Conservation (phyloP, 2,888 invertebrate species). For the Phrixothrix hirtus region DNA sequence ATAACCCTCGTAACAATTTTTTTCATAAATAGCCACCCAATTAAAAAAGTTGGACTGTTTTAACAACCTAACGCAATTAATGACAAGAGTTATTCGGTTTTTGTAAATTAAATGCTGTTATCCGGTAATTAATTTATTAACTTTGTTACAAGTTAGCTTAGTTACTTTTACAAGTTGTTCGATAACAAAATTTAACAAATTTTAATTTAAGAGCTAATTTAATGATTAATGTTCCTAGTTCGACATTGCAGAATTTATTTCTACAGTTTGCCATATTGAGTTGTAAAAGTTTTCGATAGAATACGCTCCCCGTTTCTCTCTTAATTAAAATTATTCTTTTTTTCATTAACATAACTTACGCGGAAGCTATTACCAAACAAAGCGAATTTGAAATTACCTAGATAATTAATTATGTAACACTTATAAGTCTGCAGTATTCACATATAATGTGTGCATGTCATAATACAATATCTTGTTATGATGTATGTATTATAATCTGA, state of each 20-base stretch:
- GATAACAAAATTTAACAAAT: constrained; percentile 10
- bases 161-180: constrained; percentile 3
- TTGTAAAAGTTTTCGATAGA: too few relatives aligned
- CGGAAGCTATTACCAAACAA: too few relatives aligned
- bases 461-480: not conserved
- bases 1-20: too few relatives aligned
- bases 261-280: too few relatives aligned
- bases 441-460: not conserved
- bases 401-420: not conserved
- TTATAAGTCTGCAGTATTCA: not conserved
- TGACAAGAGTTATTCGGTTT: too few relatives aligned
- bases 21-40: too few relatives aligned
- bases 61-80: too few relatives aligned
- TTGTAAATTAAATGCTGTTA: not conserved
- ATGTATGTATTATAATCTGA: not conserved
- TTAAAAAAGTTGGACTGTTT: too few relatives aligned
- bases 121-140: constrained; percentile 7
- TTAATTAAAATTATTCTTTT: too few relatives aligned
- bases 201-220: constrained; percentile 16
- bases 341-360: too few relatives aligned
- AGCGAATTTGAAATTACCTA: too few relatives aligned
- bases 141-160: constrained; percentile 4
- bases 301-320: too few relatives aligned
- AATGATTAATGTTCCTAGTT: constrained; percentile 16
- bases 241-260: constrained; percentile 10